These are phyloP conservation scores for Vulpes lagopus DNA, from an alignment of 2,113 vertebrate genomes.

Conservation along the genomic window DNA sequence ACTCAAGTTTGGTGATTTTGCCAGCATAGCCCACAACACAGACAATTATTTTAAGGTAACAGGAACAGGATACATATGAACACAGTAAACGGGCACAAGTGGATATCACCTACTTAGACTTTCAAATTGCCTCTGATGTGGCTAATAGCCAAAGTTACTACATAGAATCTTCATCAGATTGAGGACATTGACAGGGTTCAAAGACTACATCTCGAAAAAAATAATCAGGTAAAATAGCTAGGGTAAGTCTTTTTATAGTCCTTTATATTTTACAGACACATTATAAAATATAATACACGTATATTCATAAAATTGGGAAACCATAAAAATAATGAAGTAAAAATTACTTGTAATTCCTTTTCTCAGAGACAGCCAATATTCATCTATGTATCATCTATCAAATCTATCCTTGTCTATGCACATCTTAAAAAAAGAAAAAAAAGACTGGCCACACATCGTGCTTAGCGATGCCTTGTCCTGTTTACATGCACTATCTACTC, in stretches of 20 bases:
- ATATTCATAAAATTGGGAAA: neutral
- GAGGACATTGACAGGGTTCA: neutral
- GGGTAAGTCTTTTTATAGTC: neutral
- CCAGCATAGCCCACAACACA: neutral
- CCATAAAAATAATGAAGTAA: neutral
- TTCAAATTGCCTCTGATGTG: neutral
- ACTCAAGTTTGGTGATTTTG: neutral
- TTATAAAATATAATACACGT: neutral
- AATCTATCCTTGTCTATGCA: neutral
- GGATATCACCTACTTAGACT: neutral
- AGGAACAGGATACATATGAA: neutral
- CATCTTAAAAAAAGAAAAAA: neutral
- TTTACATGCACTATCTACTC: neutral
- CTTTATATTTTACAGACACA: neutral
- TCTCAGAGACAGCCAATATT: neutral
- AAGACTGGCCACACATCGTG: rapidly evolving
- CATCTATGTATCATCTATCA: neutral
- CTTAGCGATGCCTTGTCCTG: neutral
- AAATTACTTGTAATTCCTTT: neutral
- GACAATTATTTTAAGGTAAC: neutral
- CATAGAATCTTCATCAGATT: neutral
- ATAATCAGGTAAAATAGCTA: neutral
- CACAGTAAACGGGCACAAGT: neutral
- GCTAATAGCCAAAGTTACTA: neutral
- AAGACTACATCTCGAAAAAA: neutral